Evolutionary conservation across 2,113 vertebrate species (phyloP).

Genomic region (Chloropsis hardwickii): DNA sequence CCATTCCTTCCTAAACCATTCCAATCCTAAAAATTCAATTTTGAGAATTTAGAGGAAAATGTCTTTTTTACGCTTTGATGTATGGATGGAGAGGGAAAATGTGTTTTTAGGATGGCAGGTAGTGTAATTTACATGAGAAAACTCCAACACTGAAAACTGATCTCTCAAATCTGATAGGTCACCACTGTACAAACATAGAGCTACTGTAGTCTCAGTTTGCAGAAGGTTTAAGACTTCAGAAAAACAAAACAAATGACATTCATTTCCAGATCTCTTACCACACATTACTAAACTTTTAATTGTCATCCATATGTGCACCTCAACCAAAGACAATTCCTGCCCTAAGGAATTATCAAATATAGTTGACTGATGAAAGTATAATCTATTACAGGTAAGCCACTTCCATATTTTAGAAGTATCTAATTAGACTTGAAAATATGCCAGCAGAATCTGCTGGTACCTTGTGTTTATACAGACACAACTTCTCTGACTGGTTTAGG

Average conservation of each 20-base stretch:
- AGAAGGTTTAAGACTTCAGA: neutral
- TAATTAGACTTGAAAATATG: neutral
- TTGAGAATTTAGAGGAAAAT: neutral
- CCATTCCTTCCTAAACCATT: neutral
- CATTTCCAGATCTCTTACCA: neutral
- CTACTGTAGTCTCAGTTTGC: neutral
- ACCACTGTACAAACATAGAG: rapidly evolving
- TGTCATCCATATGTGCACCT: neutral
- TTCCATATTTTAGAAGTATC: neutral
- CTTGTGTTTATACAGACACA: neutral
- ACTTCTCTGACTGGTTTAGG: neutral
- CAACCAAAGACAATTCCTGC: neutral
- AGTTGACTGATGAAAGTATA: neutral
- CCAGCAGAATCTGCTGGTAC: neutral
- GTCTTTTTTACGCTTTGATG: neutral
- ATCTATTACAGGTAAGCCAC: neutral
- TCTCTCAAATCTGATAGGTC: neutral
- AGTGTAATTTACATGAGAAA: neutral
- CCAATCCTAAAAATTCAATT: neutral
- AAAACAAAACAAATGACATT: neutral
- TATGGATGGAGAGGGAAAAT: neutral
- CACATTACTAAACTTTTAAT: neutral
- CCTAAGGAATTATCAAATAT: neutral
- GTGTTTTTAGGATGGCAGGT: neutral
- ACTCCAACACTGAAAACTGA: neutral